Evolutionary conservation across 1,140 invertebrate genomes (phyloP).

Genomic region (Zaprionus kolodkinae): DNA sequence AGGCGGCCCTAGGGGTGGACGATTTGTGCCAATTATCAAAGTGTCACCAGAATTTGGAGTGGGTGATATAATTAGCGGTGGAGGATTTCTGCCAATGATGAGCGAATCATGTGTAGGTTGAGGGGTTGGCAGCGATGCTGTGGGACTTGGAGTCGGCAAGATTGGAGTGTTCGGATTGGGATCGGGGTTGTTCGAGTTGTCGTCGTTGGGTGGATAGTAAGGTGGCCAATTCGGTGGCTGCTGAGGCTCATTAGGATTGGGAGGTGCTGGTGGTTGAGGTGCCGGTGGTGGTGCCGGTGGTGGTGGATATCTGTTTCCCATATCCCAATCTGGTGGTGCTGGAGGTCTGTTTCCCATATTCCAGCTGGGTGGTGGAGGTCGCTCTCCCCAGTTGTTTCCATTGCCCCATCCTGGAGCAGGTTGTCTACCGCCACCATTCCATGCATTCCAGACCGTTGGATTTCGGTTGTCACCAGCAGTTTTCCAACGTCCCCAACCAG

Average conservation of each 20-base stretch:
- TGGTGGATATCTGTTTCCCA: neutral
- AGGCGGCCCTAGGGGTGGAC: conserved; percentile 18
- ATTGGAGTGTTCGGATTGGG: neutral
- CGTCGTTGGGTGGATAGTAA: neutral
- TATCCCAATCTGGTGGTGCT: neutral
- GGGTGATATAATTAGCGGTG: conserved; percentile 5
- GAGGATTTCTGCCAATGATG: conserved; percentile 4
- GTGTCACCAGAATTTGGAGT: conserved; percentile 18
- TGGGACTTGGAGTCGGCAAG: neutral
- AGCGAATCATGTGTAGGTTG: neutral
- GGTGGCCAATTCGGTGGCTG: neutral
- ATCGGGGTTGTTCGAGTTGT: conserved; percentile 6
- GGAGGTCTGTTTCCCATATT: conserved; percentile 1
- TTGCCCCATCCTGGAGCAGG: conserved; percentile 20
- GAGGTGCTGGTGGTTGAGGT: neutral
- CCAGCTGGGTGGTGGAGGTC: conserved; percentile 13
- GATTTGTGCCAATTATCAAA: conserved; percentile 28
- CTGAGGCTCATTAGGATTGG: neutral
- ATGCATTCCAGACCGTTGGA: neutral
- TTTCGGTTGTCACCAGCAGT: conserved; percentile 2
- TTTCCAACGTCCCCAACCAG: conserved; percentile 26
- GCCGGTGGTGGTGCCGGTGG: neutral
- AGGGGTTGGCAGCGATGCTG: neutral
- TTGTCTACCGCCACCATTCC: conserved; percentile 1
- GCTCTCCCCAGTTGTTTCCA: conserved; percentile 4